Evolutionary conservation across 1,140 invertebrate genomes (phyloP).

Genomic region (Saccostrea cuccullata): DNA sequence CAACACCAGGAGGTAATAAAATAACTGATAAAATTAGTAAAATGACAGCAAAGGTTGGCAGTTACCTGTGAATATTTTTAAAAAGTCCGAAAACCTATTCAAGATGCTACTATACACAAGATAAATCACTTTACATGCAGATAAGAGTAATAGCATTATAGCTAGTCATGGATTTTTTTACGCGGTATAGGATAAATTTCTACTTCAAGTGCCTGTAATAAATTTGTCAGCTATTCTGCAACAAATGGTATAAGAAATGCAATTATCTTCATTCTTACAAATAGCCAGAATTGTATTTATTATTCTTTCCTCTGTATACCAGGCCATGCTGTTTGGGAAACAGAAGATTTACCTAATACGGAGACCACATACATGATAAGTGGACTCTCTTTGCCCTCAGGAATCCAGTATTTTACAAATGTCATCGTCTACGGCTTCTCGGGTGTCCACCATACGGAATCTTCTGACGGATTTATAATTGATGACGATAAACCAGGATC

Average conservation of each 20-base stretch:
- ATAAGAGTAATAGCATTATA: too few relatives aligned
- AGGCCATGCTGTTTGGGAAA: conserved; percentile 32
- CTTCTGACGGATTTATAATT: conserved; percentile 56
- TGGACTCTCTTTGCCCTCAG: not conserved
- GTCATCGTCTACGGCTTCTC: conserved; percentile 47
- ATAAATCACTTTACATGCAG: not conserved
- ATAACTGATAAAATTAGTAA: not conserved
- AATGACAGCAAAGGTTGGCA: too few relatives aligned
- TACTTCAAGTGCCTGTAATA: too few relatives aligned
- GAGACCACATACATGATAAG: not conserved
- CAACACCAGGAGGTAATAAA: conserved; percentile 44
- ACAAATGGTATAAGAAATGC: too few relatives aligned
- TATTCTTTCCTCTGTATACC: not conserved
- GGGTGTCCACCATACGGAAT: conserved; percentile 41
- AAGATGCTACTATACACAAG: not conserved
- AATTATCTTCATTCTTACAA: not conserved
- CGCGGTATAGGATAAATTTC: too few relatives aligned
- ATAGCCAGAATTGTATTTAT: conserved; percentile 42
- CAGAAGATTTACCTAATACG: not conserved
- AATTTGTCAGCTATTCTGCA: too few relatives aligned
- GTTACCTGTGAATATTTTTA: not conserved
- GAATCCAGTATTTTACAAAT: conserved; percentile 46
- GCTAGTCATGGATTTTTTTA: too few relatives aligned
- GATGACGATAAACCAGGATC: conserved; percentile 49
- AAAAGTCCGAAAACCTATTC: not conserved